Evolutionary conservation across 1,140 invertebrate genomes (phyloP).

Genomic region (Sinella curviseta): DNA sequence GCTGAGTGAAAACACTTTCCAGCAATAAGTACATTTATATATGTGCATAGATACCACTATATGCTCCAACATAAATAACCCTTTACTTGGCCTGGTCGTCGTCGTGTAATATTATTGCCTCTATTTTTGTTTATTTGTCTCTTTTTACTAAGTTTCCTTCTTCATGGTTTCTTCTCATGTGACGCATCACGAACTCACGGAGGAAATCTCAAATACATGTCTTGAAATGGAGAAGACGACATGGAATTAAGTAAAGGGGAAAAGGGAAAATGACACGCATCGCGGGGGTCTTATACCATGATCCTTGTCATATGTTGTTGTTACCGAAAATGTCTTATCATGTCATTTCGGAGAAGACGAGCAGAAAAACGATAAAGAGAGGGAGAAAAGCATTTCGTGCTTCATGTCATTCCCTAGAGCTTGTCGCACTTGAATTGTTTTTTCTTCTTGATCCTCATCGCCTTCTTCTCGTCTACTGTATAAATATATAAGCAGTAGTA

Average conservation of each 20-base stretch:
- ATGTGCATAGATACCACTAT: not conserved
- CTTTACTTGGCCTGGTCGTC: not conserved
- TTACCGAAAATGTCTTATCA: slow-evolving; percentile 25
- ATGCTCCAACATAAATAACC: not conserved
- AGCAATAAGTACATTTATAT: not conserved
- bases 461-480: not conserved
- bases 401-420: slow-evolving; percentile 24
- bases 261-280: slow-evolving; percentile 23
- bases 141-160: slow-evolving; percentile 34
- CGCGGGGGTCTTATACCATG: slow-evolving; percentile 25
- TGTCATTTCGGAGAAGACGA: slow-evolving; percentile 11
- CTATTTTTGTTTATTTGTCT: slow-evolving; percentile 19
- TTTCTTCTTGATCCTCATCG: not conserved
- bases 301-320: slow-evolving; percentile 27
- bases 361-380: not conserved
- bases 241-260: slow-evolving; percentile 20
- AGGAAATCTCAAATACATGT: slow-evolving; percentile 25
- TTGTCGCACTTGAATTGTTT: slow-evolving; percentile 26
- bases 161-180: not conserved
- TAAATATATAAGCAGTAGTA: not conserved
- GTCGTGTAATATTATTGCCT: slow-evolving; percentile 10
- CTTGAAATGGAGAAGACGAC: slow-evolving; percentile 22
- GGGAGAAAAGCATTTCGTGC: slow-evolving; percentile 19
- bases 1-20: slow-evolving; percentile 13
- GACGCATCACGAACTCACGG: slow-evolving; percentile 15